These are phyloP conservation scores for Sarcoramphus papa DNA, from an alignment of 2,797 vertebrate species.

Conservation along the genomic window DNA sequence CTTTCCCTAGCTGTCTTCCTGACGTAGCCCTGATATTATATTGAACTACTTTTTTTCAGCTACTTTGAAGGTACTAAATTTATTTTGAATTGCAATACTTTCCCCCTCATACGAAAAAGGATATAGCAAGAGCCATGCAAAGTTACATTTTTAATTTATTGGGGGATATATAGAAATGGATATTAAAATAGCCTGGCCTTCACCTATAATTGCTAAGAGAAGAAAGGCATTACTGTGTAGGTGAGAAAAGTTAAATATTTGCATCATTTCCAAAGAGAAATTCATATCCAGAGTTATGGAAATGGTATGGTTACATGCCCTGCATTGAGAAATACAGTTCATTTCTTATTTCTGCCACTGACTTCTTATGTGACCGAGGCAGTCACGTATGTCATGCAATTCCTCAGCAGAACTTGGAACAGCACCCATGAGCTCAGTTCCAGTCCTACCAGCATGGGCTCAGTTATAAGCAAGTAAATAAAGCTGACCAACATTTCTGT, in stretches of 20 bases:
- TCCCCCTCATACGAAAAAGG: background rate
- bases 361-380: background rate
- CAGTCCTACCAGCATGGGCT: background rate
- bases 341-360: background rate
- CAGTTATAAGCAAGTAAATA: background rate
- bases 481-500: background rate
- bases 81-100: background rate
- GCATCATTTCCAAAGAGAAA: background rate
- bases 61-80: background rate
- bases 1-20: background rate
- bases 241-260: conserved; percentile 1
- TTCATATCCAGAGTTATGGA: background rate
- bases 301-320: background rate
- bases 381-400: accelerated
- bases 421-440: background rate
- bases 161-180: background rate
- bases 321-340: background rate
- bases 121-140: background rate
- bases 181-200: background rate
- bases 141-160: background rate
- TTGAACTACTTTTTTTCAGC: background rate
- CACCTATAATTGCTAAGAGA: background rate
- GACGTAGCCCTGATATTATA: background rate
- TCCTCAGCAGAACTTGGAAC: background rate
- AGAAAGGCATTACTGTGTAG: background rate